These are phyloP conservation scores for Tetranychus cinnabarinus DNA, from an alignment of 1,140 invertebrate species.

Conservation along the genomic window DNA sequence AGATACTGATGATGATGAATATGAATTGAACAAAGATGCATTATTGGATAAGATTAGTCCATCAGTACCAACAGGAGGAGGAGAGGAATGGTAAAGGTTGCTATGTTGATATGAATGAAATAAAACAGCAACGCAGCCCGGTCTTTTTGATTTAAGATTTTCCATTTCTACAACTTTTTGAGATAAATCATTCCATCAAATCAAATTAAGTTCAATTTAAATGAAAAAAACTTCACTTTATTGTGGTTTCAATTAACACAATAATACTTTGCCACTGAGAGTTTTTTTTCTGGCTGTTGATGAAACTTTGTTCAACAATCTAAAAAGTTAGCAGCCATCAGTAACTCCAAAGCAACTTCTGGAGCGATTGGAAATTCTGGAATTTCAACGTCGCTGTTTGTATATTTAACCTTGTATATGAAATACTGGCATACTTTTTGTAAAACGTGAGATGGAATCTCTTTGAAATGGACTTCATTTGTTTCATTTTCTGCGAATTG, in stretches of 20 bases:
- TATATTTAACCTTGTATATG: slow-evolving; percentile 96
- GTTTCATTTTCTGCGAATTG: slow-evolving; percentile 98
- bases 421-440: slow-evolving; percentile 99
- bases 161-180: slow-evolving; percentile 2
- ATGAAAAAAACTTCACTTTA: no score
- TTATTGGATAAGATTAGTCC: neutral
- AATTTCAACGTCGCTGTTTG: slow-evolving; percentile 96
- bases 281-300: no score
- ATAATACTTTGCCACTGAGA: no score
- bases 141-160: slow-evolving; percentile 16
- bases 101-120: no score
- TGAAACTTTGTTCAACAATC: slow-evolving; percentile 50
- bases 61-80: neutral
- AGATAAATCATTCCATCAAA: slow-evolving; percentile 34
- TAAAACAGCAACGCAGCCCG: neutral
- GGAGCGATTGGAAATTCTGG: slow-evolving; percentile 95
- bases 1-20: neutral
- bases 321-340: slow-evolving; percentile 99
- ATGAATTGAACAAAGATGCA: neutral
- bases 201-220: no score
- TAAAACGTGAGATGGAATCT: slow-evolving; percentile 96
- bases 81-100: no score
- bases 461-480: slow-evolving; percentile 95
- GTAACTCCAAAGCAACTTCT: slow-evolving; percentile 83
- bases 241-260: no score